Conservation (phyloP, 2,888 invertebrate genomes). For the Papilio demoleus region DNA sequence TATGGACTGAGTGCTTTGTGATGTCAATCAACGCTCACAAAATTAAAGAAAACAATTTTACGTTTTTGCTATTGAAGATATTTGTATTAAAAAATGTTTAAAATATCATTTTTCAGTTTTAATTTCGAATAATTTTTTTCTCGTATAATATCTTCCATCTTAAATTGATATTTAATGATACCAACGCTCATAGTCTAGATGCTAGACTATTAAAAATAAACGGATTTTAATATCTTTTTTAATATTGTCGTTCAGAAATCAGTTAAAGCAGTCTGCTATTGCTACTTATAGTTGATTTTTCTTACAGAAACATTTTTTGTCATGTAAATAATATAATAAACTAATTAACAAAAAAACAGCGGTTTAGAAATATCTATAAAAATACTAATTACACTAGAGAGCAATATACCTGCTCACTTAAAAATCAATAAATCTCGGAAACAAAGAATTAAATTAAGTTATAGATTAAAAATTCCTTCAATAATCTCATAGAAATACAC, state of each 20-base stretch:
- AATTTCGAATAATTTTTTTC: neutral
- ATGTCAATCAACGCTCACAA: conserved; percentile 3
- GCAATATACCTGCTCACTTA: no score
- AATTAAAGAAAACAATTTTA: conserved; percentile 13
- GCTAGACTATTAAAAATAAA: neutral
- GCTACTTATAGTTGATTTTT: no score
- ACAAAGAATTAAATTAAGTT: no score
- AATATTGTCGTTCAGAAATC: neutral
- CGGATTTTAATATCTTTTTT: neutral
- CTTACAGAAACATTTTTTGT: no score
- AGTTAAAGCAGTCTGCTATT: neutral
- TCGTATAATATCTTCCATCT: neutral
- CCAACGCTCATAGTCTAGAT: neutral
- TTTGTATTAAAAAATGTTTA: neutral
- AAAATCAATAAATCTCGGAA: no score
- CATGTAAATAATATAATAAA: no score
- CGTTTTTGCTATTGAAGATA: neutral
- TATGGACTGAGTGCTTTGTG: conserved; percentile 11
- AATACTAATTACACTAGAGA: no score
- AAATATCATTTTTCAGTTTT: neutral
- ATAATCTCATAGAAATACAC: no score
- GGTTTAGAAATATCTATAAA: no score
- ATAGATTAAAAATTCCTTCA: no score
- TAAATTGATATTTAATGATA: conserved; percentile 13
- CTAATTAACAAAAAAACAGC: no score